phyloP scores from a whole-genome alignment of 2,888 invertebrate genomes.

The Amblyjoppa fuscipennis region DNA sequence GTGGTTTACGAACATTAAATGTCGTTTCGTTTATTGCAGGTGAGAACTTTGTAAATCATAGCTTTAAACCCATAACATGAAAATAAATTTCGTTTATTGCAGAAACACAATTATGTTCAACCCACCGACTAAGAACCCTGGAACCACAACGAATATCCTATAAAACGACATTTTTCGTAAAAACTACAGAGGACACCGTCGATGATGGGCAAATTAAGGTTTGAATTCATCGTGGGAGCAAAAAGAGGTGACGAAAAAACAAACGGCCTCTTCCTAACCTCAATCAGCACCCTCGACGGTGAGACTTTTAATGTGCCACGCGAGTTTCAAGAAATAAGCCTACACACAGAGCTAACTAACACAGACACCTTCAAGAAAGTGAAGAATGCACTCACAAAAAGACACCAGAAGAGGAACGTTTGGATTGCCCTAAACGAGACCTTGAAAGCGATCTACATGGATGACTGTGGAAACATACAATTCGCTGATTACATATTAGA shows the following conservation, averaged over 20 bases:
- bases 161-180: conserved; percentile 45
- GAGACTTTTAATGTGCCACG: conserved; percentile 27
- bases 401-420: conserved; percentile 50
- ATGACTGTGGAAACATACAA: conserved; percentile 47
- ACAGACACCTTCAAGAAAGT: conserved; percentile 48
- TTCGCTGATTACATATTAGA: conserved; percentile 40
- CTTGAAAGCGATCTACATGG: conserved; percentile 39
- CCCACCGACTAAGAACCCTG: no score
- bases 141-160: background rate
- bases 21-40: conserved; percentile 11
- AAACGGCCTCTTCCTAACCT: conserved; percentile 52
- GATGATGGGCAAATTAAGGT: conserved; percentile 41
- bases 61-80: background rate
- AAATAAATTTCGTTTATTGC: background rate
- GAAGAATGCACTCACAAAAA: conserved; percentile 47
- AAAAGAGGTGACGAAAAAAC: conserved; percentile 49
- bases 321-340: conserved; percentile 38
- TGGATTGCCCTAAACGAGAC: conserved; percentile 34
- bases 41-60: background rate
- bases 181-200: conserved; percentile 8
- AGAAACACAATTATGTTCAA: background rate
- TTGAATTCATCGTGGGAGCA: conserved; percentile 42
- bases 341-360: conserved; percentile 41
- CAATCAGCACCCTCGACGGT: conserved; percentile 45
- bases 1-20: conserved; percentile 7